Conservation (phyloP, 2,797 vertebrate species). For the Enteromius trimaculatus region DNA sequence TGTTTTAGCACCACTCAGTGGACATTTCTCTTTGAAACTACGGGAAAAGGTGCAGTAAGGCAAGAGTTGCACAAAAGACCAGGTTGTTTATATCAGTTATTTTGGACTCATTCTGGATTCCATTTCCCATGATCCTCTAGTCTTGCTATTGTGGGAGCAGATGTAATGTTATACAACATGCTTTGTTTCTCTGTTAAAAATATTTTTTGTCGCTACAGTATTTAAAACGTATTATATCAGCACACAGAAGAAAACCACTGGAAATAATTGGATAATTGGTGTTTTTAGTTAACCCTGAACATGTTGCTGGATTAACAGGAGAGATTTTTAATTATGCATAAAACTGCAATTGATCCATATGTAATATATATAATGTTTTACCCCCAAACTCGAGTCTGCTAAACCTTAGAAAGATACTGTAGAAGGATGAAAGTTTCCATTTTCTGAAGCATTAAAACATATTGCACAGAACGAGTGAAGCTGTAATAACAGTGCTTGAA, state of each 20-base stretch:
- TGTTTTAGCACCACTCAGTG: no score
- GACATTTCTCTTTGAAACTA: no score
- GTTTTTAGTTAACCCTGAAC: not conserved
- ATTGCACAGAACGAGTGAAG: not conserved
- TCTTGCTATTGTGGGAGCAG: not conserved
- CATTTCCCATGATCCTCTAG: not conserved
- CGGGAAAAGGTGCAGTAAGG: no score
- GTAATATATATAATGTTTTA: not conserved
- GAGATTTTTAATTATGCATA: not conserved
- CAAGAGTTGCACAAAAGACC: no score
- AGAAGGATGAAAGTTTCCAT: not conserved
- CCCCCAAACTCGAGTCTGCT: not conserved
- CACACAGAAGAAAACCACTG: not conserved
- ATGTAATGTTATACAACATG: conserved; percentile 12
- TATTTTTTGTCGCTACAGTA: no score
- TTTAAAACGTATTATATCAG: not conserved
- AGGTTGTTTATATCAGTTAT: not conserved
- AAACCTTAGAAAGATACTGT: not conserved
- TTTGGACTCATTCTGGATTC: not conserved
- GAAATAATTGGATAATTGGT: not conserved
- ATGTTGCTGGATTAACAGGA: not conserved
- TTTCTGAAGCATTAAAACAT: conserved; percentile 3
- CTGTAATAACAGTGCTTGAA: not conserved
- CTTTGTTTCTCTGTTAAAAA: not conserved
- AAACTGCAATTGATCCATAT: not conserved